Conservation (phyloP, 2,113 vertebrate species). For the Scomber colias region DNA sequence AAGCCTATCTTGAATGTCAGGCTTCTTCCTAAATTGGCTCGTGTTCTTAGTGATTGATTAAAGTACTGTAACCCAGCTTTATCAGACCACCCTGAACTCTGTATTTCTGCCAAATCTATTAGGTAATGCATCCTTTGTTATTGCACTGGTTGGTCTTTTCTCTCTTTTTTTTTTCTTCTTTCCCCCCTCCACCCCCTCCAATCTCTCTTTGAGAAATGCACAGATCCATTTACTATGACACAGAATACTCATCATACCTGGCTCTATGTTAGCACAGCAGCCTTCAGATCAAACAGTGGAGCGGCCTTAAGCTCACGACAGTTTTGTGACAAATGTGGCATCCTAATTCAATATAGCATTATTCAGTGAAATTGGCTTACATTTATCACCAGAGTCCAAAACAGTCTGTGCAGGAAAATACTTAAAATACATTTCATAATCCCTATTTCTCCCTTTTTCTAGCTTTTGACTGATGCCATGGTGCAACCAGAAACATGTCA, state of each 20-base stretch:
- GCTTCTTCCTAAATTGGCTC: conserved; percentile 84
- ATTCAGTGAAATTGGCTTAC: conserved; percentile 50
- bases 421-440: conserved; percentile 41
- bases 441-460: conserved; percentile 14
- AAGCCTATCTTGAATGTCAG: conserved; percentile 84
- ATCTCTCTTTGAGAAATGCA: conserved; percentile 58
- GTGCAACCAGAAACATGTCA: conserved; percentile 25
- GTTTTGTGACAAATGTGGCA: conserved; percentile 51
- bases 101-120: conserved; percentile 85
- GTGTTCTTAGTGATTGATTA: conserved; percentile 86
- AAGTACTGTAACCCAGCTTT: conserved; percentile 84
- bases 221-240: conserved; percentile 54
- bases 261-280: conserved; percentile 26
- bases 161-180: neutral
- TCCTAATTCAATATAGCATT: conserved; percentile 40
- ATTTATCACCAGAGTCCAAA: conserved; percentile 47
- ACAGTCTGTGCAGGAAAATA: conserved; percentile 20
- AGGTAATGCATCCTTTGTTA: conserved; percentile 87
- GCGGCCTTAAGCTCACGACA: conserved; percentile 43
- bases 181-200: neutral
- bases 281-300: conserved; percentile 46
- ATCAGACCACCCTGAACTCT: conserved; percentile 79
- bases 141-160: conserved; percentile 63
- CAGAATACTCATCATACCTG: conserved; percentile 40
- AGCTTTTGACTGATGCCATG: conserved; percentile 45